Percentiles rank a stretch among this genome's conserved stretches.
phyloP scores from a whole-genome alignment of 1,140 invertebrate genomes.

The Caerostris darwini region DNA sequence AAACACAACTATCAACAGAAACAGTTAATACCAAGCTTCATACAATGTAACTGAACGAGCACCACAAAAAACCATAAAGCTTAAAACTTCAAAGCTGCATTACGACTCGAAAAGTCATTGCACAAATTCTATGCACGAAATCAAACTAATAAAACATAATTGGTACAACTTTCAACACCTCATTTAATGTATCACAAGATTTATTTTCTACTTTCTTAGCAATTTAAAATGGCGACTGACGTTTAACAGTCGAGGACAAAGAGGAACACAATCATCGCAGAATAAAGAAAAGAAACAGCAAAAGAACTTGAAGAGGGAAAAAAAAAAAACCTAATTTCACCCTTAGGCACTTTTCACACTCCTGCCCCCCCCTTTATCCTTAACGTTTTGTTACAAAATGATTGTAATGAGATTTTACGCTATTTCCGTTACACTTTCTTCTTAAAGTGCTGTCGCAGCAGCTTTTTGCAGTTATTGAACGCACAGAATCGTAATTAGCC shows the following conservation, averaged over 20 bases:
- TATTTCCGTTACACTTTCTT: background rate
- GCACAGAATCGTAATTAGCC: constrained; percentile 29
- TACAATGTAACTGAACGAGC: too few relatives aligned
- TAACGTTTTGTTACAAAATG: constrained; percentile 37
- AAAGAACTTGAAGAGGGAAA: too few relatives aligned
- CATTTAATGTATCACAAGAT: background rate
- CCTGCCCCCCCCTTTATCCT: background rate
- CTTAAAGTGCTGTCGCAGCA: constrained; percentile 13
- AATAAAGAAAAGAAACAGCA: background rate
- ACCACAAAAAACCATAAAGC: background rate
- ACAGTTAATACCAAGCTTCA: background rate
- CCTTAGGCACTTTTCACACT: constrained; percentile 1
- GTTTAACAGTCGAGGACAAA: background rate
- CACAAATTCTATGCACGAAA: too few relatives aligned
- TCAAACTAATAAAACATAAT: too few relatives aligned
- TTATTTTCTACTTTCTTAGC: background rate
- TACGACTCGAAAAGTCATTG: too few relatives aligned
- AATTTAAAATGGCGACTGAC: background rate
- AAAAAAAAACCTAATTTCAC: background rate
- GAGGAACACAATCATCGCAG: background rate
- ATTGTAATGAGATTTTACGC: constrained; percentile 47
- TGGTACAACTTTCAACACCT: background rate
- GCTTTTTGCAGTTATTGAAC: constrained; percentile 21
- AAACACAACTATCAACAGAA: background rate
- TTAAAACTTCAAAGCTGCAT: background rate